Percentiles rank a stretch among this genome's conserved stretches.
Evolutionary conservation across 2,113 vertebrate species (phyloP).

Genomic region (Neopipo cinnamomea): DNA sequence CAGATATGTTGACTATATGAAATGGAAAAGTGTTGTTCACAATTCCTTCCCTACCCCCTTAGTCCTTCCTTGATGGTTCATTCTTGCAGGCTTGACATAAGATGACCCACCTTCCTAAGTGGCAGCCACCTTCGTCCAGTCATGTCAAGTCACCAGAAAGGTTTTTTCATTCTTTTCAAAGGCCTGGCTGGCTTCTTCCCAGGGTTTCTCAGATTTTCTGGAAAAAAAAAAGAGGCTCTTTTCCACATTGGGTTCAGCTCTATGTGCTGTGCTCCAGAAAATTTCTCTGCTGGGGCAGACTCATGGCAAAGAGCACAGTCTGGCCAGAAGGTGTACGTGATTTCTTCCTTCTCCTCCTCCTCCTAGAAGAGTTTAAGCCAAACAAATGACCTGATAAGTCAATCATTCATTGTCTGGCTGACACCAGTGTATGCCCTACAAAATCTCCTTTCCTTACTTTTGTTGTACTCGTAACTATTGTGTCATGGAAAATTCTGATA

Average conservation of each 20-base stretch:
- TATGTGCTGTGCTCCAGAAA: not conserved
- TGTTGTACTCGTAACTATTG: not conserved
- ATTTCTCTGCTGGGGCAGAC: not conserved
- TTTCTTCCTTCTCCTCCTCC: not conserved
- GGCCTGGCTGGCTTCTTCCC: not conserved
- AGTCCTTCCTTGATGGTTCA: not conserved
- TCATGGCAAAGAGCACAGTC: not conserved
- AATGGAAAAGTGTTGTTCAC: not conserved
- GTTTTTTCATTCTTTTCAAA: not conserved
- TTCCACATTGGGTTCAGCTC: accelerated
- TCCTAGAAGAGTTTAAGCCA: not conserved
- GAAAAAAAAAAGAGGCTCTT: not conserved
- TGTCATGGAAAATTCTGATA: not conserved
- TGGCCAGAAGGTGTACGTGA: not conserved
- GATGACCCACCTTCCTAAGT: not conserved
- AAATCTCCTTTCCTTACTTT: not conserved
- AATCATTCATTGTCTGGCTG: not conserved
- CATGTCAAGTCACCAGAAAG: not conserved
- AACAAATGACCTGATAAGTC: not conserved
- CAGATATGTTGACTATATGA: not conserved
- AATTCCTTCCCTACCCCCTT: not conserved
- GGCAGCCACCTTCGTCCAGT: not conserved
- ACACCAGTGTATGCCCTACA: not conserved
- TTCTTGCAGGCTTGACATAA: not conserved
- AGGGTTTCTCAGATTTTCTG: not conserved